These are phyloP conservation scores for Sicus ferrugineus DNA, from an alignment of 2,888 invertebrate genomes.

Conservation along the genomic window DNA sequence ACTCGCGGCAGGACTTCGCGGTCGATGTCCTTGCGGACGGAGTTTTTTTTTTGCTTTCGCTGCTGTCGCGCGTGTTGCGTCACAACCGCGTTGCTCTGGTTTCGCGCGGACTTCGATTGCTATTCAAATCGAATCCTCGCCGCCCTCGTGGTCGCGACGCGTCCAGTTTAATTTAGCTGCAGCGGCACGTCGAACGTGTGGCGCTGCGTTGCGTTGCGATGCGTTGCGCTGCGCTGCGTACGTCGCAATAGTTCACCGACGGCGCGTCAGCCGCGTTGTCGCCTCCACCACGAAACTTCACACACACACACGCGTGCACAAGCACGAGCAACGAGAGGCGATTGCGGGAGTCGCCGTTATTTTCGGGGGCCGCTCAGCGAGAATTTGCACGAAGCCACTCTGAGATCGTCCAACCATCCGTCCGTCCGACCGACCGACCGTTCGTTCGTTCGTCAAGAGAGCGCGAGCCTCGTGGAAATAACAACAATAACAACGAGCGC, in stretches of 20 bases:
- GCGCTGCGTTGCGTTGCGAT: conserved; percentile 28
- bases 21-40: background rate
- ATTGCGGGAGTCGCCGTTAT: conserved; percentile 32
- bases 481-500: conserved; percentile 34
- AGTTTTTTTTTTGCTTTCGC: background rate
- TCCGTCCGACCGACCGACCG: too few species aligned
- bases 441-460: conserved; percentile 3
- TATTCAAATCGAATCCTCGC: conserved; percentile 42
- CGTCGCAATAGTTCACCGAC: conserved; percentile 18
- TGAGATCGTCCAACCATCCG: too few species aligned
- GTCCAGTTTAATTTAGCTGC: conserved; percentile 47
- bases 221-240: conserved; percentile 7
- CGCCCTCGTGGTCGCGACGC: conserved; percentile 36
- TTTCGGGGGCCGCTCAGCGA: conserved; percentile 12
- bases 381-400: conserved; percentile 14
- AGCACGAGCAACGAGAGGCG: background rate
- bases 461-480: conserved; percentile 12
- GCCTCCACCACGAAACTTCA: conserved; percentile 34
- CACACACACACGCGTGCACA: conserved; percentile 31
- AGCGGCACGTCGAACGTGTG: conserved; percentile 46
- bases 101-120: conserved; percentile 50
- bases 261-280: conserved; percentile 50
- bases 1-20: background rate
- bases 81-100: conserved; percentile 10
- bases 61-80: conserved; percentile 24